phyloP scores from a whole-genome alignment of 1,140 invertebrate species.

The Rhynchophorus ferrugineus region DNA sequence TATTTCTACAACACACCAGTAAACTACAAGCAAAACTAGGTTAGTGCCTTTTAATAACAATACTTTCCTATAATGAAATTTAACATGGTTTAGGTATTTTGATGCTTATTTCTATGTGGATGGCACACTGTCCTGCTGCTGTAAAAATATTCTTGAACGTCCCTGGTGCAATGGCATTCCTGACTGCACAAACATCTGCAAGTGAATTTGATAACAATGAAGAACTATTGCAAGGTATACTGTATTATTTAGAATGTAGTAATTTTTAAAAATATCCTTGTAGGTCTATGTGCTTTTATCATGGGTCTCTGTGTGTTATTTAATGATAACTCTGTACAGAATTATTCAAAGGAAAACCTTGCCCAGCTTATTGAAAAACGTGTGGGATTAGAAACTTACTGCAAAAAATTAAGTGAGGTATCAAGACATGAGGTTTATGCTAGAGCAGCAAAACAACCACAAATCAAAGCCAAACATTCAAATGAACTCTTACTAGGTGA shows the following conservation, averaged over 20 bases:
- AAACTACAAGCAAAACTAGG: conserved; percentile 87
- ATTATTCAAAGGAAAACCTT: conserved; percentile 74
- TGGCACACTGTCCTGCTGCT: conserved; percentile 73
- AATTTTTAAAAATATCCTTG: conserved; percentile 31
- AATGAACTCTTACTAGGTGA: conserved; percentile 59
- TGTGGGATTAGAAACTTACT: conserved; percentile 85
- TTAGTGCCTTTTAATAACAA: background rate
- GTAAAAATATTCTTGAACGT: conserved; percentile 79
- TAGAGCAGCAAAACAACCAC: conserved; percentile 86
- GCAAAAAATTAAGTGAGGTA: conserved; percentile 79
- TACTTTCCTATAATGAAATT: background rate
- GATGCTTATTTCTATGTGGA: conserved; percentile 86
- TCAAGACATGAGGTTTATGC: conserved; percentile 86
- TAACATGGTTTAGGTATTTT: conserved; percentile 49
- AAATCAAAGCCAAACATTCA: conserved; percentile 67
- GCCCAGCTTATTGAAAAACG: conserved; percentile 81
- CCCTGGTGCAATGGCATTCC: conserved; percentile 68
- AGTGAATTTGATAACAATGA: conserved; percentile 82
- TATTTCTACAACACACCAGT: conserved; percentile 74
- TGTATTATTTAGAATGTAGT: conserved; percentile 1
- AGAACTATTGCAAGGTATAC: conserved; percentile 62
- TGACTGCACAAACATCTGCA: conserved; percentile 69
- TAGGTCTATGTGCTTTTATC: conserved; percentile 87
- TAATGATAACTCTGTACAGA: conserved; percentile 79
- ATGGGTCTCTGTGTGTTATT: conserved; percentile 89